Base-by-base conservation (phyloP, 2,797 vertebrate genomes). In the Premnoplex brunnescens region DNA sequence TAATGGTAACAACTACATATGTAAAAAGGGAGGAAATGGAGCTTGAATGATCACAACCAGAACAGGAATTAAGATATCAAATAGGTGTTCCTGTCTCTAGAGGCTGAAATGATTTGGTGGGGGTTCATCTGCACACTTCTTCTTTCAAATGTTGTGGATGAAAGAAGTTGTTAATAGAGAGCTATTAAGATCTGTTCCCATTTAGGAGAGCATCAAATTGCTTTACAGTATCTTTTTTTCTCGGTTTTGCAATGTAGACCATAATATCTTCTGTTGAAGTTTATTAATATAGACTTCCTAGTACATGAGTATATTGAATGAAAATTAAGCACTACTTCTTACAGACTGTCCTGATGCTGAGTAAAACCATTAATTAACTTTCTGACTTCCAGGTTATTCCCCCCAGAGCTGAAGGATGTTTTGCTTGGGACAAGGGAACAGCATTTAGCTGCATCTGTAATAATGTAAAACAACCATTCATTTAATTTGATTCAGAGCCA, bases 361-460 rank as follows among this genome's bases (percentile, higher is more conserved):
- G 28, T 56, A 37, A 91, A 96, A 85, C 93, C 49, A 85, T 91
- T 97, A 92, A 96, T 96, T 97, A 95, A 49, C n/a, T 87, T 85
- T 92, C 81, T 95, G 95, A 92, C 93, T 92, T 59, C 44, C 18
- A 30, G 71, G 55, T 93, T 93, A 26, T 87, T 92, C 72, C 86
- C 44, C 56, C 51, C 34, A 76, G 81, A 93, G 84, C 21, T 71
- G 80, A 87, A 87, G 78, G 68, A 56, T 94, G 88, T 95, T 96
- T 97, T 92, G 68, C 86, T 87, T 81, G 52, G 91, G 41, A 78
- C 71, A 85, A 83, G 44, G 27, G 89, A 82, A 63, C 46, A 95
- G 36, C 67, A 54, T 92, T 82, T 89, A 93, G 71, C 86, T 93
- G 77, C 92, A 92, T 89, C 88, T 94, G 52, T 96, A 96, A 94